Evolutionary conservation across 1,140 invertebrate genomes (phyloP).

Genomic region (Drosophila athabasca): DNA sequence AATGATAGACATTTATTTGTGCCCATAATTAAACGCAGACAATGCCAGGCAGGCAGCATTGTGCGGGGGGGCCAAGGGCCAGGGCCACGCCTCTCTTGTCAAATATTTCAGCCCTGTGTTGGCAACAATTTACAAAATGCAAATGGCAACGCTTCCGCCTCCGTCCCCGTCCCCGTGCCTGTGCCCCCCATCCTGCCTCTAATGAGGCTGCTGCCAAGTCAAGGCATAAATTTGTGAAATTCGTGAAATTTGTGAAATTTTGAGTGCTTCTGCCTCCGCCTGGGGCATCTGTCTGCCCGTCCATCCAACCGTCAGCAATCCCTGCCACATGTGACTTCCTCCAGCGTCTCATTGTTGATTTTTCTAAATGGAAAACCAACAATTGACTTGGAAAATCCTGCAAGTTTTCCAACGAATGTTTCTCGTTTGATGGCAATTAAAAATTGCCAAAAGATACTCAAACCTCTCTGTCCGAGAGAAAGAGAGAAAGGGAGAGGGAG

Average conservation of each 20-base stretch:
- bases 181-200: slow-evolving; percentile 10
- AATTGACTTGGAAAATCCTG: slow-evolving; percentile 20
- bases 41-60: slow-evolving; percentile 44
- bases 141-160: slow-evolving; percentile 45
- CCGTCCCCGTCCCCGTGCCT: neutral
- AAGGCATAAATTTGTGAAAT: slow-evolving; percentile 55
- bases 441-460: slow-evolving; percentile 16
- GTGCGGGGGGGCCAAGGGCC: slow-evolving; percentile 4
- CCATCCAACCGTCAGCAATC: slow-evolving; percentile 11
- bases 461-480: neutral
- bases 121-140: slow-evolving; percentile 75
- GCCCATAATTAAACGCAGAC: slow-evolving; percentile 80
- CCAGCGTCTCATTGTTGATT: slow-evolving; percentile 57
- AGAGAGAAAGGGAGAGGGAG: too few species aligned
- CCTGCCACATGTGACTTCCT: slow-evolving; percentile 62
- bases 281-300: slow-evolving; percentile 19
- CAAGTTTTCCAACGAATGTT: slow-evolving; percentile 38
- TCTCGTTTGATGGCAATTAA: slow-evolving; percentile 53
- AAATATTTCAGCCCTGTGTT: slow-evolving; percentile 66
- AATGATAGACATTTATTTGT: slow-evolving; percentile 76
- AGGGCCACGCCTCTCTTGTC: slow-evolving; percentile 49
- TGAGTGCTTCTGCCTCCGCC: slow-evolving; percentile 24
- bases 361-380: slow-evolving; percentile 73
- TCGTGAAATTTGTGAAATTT: slow-evolving; percentile 11
- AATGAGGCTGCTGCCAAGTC: slow-evolving; percentile 59